These are phyloP conservation scores for Trypoxylus dichotomus DNA, from an alignment of 1,140 invertebrate genomes.

Conservation along the genomic window DNA sequence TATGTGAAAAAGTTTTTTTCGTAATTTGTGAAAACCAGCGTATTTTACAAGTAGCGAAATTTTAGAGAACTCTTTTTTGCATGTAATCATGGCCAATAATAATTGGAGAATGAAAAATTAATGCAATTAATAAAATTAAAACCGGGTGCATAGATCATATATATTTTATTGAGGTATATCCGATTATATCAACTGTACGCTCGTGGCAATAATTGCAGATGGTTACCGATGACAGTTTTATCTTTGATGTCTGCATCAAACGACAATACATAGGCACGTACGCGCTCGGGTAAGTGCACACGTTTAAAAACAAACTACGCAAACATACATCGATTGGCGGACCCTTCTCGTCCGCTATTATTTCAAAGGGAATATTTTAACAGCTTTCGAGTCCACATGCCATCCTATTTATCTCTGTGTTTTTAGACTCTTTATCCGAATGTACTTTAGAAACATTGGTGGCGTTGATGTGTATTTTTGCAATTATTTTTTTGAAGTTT, in stretches of 20 bases:
- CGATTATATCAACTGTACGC: background rate
- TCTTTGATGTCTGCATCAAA: constrained; percentile 29
- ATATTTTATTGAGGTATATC: background rate
- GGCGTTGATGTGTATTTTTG: constrained; percentile 1
- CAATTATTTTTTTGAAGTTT: background rate
- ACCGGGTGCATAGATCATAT: background rate
- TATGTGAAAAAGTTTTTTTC: too few species aligned
- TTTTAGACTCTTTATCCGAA: background rate
- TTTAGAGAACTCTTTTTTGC: too few species aligned
- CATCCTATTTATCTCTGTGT: constrained; percentile 8
- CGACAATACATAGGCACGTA: background rate
- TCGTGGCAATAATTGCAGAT: background rate
- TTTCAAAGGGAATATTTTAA: constrained; percentile 30
- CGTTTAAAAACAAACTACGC: constrained; percentile 28
- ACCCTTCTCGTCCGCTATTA: background rate
- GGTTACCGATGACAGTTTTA: background rate
- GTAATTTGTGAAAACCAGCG: too few species aligned
- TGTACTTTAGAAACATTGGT: background rate
- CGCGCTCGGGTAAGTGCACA: background rate
- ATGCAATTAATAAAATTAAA: background rate
- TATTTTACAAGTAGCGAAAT: too few species aligned
- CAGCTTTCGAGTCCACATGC: background rate
- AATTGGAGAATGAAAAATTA: background rate
- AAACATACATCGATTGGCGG: constrained; percentile 12
- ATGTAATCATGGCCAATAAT: background rate